These are phyloP conservation scores for Poecilia picta DNA, from an alignment of 2,797 vertebrate species.

Conservation along the genomic window DNA sequence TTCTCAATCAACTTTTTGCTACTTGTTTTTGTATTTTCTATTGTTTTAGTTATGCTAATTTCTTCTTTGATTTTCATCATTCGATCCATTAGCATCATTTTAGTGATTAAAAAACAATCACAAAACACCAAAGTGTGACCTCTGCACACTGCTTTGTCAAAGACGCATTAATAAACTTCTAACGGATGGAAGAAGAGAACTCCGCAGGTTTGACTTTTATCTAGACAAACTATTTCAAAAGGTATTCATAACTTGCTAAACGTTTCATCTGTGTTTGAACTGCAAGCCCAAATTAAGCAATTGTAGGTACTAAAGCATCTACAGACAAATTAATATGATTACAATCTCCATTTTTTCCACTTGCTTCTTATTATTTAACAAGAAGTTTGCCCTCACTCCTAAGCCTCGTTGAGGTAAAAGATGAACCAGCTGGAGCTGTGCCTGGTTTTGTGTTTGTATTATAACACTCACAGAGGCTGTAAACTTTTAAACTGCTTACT, in stretches of 20 bases:
- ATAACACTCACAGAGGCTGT: constrained; percentile 15
- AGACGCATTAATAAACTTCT: not conserved
- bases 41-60: not conserved
- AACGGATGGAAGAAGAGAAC: not conserved
- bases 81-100: not conserved
- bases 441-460: not conserved
- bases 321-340: not conserved
- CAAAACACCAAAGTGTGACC: not conserved
- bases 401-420: not conserved
- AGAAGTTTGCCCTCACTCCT: not conserved
- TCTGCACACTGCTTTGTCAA: not conserved
- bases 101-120: not conserved
- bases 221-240: not conserved
- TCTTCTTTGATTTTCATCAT: not conserved
- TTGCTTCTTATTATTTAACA: not conserved
- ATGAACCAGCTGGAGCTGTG: not conserved
- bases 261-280: not conserved
- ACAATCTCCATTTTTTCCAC: not conserved
- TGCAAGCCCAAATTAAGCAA: not conserved
- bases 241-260: not conserved
- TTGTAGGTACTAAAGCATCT: not conserved
- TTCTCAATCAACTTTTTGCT: not conserved
- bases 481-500: constrained; percentile 47
- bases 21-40: not conserved
- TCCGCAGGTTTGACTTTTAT: not conserved